phyloP scores from a whole-genome alignment of 2,113 vertebrate genomes.

The Manacus vitellinus region DNA sequence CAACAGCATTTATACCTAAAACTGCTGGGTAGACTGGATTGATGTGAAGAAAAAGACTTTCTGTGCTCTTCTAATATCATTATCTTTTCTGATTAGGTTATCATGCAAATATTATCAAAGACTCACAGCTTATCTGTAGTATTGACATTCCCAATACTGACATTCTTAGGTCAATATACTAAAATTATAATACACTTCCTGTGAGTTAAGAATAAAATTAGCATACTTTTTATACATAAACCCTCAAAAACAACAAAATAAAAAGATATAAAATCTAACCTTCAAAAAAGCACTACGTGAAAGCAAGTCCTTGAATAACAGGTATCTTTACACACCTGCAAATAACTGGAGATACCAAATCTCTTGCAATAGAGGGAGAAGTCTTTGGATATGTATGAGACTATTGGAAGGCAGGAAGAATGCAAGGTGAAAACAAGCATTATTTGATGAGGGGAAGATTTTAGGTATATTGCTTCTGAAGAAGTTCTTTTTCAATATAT shows the following conservation, averaged over 20 bases:
- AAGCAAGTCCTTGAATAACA: neutral
- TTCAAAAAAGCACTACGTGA: neutral
- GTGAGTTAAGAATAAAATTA: slow-evolving; percentile 41
- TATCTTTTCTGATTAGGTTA: slow-evolving; percentile 31
- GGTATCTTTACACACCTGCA: neutral
- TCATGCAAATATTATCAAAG: slow-evolving; percentile 43
- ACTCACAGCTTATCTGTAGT: neutral
- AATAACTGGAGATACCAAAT: fast-evolving
- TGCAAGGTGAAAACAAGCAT: neutral
- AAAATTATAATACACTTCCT: slow-evolving; percentile 36
- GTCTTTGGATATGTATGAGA: neutral
- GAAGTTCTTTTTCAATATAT: neutral
- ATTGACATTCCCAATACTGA: neutral
- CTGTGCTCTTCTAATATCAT: slow-evolving; percentile 4
- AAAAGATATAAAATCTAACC: neutral
- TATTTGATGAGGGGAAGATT: neutral
- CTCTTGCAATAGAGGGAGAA: neutral
- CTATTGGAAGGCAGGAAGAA: neutral
- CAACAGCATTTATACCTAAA: neutral
- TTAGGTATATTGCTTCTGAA: neutral
- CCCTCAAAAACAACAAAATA: neutral
- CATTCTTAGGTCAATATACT: slow-evolving; percentile 39
- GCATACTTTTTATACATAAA: neutral
- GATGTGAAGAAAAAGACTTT: slow-evolving; percentile 25
- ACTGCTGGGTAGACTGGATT: neutral